Evolutionary conservation across 2,888 invertebrate species (phyloP).

Genomic region (Caradrina clavipalpis): DNA sequence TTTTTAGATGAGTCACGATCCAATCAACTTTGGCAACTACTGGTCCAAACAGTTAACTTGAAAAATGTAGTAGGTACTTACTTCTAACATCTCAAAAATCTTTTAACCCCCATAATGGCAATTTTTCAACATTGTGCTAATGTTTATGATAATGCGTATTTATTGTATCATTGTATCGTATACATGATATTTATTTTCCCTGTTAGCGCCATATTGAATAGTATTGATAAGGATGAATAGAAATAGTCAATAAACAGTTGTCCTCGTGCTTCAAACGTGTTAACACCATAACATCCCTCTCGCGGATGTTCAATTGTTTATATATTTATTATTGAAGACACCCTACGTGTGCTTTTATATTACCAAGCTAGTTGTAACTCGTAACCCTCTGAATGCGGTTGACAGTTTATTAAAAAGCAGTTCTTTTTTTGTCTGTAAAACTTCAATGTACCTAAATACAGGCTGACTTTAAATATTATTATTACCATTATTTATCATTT

Average conservation of each 20-base stretch:
- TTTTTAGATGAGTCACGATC: no score
- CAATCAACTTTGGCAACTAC: no score
- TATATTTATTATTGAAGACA: neutral
- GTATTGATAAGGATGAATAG: constrained; percentile 9
- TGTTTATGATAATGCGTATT: constrained; percentile 6
- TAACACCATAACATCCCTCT: neutral
- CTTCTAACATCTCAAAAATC: neutral
- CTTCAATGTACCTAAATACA: no score
- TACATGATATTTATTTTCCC: constrained; percentile 22
- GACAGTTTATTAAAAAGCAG: no score
- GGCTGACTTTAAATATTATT: no score
- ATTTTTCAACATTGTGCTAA: constrained; percentile 14
- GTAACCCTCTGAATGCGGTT: no score
- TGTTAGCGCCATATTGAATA: constrained; percentile 2
- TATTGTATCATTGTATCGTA: neutral
- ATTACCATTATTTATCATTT: no score
- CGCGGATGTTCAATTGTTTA: neutral
- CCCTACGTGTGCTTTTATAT: neutral
- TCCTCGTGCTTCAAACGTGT: constrained; percentile 3
- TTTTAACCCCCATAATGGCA: neutral
- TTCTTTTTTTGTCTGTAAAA: no score
- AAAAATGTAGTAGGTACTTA: neutral
- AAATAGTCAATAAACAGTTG: constrained; percentile 10
- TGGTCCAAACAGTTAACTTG: neutral
- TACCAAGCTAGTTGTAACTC: no score